Evolutionary conservation across 1,140 invertebrate species (phyloP), one percentile per base, ranked within the genome.

Genomic region (Procambarus clarkii): DNA sequence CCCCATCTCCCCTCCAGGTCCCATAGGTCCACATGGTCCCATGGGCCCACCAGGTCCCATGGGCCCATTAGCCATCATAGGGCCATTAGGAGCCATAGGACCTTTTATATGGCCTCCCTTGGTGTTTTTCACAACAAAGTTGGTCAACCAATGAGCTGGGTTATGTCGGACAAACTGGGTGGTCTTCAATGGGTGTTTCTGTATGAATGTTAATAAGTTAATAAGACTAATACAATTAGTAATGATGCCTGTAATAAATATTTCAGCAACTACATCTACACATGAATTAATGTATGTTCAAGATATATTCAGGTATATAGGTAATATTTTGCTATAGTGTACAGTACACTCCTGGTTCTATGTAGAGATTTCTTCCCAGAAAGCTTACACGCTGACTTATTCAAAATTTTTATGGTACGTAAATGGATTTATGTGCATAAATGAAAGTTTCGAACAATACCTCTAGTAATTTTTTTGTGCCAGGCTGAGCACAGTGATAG

Each of bases 381-480:
- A 34, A 34, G 34, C 34, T 34, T 34, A 34, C 1, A 34, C 34
- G 34, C 34, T 34, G 34, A 34, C 34, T 34, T 34, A 34, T 34
- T 34, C 34, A 34, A 34, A 34, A 34, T 34, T 34, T 34, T 34
- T 34, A 34, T 34, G 34, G 34, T 34, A 34, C 1, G 34, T 34
- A 34, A 34, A 34, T 34, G 34, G 34, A 34, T 34, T 34, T 34
- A 34, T 34, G 34, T 34, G 34, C 34, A 34, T 34, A 34, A 34
- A 34, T 54, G 13, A 54, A 54, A 13, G 50, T 9, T 13, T 54
- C 8, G 50, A 34, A 74, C 24, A 24, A 34, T 95, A 98, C 97
- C 96, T 99, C 98, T 60, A 99, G 95, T 95, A 98, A 98, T 94
- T 98, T 98, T 95, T 98, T 99, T 74, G 98, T 99, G 91, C 97